Evolutionary conservation across 2,113 vertebrate genomes (phyloP), one percentile per base, ranked within the genome.

Genomic region (Equus quagga): DNA sequence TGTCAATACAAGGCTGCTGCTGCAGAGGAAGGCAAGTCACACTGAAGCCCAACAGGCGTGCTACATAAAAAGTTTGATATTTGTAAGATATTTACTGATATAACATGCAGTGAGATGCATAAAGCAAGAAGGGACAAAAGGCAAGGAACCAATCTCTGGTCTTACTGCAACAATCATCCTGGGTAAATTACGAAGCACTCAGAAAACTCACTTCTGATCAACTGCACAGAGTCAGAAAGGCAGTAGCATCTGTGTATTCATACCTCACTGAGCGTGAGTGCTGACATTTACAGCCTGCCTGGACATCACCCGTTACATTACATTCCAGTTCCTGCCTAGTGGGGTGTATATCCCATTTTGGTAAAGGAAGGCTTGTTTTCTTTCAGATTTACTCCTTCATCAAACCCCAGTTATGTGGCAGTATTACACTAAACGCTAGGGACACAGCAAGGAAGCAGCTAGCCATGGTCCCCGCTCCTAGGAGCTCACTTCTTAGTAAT

Each of bases 311-410:
- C 56, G 62, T 49, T 18, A 49, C 3, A 3, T 51, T 19, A 41
- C 8, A 51, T 60, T 41, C 67, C 12, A 36, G 46, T 13, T 72
- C 49, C 70, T 72, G 81, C 81, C 18, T 62, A 31, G 72, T 60
- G 49, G 80, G 79, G 49, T 60, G 18, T 19, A 18, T 1, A 51
- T 84, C 72, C 88, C 56, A 75, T 87, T 95, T 76, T 56, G 51
- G 70, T 46, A 70, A 94, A 80, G 18, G 80, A 83, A 92, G 51
- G 10, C 84, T 78, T 89, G 60, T 33, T 85, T 95, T 72, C 36
- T 65, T 93, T 56, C 56, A n/a, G 24, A 89, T 69, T 36, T 69
- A 18, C 60, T 41, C 60, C 65, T 87, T 62, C 73, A 28, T 64
- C 80, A 41, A 70, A 8, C 31, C 78, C 62, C 19, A 21, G 5